Percentiles rank a stretch among this genome's conserved stretches.
Conservation (phyloP, 2,888 invertebrate species). For the Apamea crenata region DNA sequence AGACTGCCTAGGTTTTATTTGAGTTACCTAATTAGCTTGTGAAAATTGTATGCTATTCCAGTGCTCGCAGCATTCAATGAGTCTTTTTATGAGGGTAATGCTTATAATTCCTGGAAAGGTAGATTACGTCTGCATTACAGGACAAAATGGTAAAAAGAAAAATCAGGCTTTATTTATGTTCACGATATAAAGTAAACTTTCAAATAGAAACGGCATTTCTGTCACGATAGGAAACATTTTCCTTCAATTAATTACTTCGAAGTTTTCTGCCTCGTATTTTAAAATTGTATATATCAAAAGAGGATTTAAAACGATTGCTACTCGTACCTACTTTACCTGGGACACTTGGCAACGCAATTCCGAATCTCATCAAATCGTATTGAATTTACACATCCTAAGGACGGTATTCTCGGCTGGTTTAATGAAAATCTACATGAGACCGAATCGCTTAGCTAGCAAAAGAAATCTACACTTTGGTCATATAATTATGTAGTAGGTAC, state of each 20-base stretch:
- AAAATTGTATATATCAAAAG: background rate
- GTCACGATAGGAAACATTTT: background rate
- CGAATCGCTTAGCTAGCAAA: slow-evolving; percentile 2
- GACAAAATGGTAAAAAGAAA: background rate
- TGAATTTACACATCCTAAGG: slow-evolving; percentile 25
- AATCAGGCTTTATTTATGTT: no score
- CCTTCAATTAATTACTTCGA: background rate
- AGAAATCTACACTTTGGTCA: background rate
- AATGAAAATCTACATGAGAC: slow-evolving; percentile 29
- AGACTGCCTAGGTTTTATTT: slow-evolving; percentile 30
- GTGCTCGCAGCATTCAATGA: background rate
- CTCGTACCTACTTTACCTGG: background rate
- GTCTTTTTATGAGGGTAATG: background rate
- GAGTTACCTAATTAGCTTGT: slow-evolving; percentile 37
- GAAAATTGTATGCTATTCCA: background rate
- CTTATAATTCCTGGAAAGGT: background rate
- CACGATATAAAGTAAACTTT: background rate
- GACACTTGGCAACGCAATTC: slow-evolving; percentile 24
- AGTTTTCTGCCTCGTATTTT: slow-evolving; percentile 5
- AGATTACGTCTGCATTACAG: background rate
- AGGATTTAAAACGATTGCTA: slow-evolving; percentile 31
- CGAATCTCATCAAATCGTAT: slow-evolving; percentile 27
- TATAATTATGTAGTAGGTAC: slow-evolving; percentile 2
- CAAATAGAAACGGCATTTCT: background rate
- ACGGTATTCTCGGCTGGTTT: background rate